A percentile compares a stretch with the other conserved stretches of the same genome.
phyloP scores from a whole-genome alignment of 2,888 invertebrate genomes.

The Drosophila nigricruria region DNA sequence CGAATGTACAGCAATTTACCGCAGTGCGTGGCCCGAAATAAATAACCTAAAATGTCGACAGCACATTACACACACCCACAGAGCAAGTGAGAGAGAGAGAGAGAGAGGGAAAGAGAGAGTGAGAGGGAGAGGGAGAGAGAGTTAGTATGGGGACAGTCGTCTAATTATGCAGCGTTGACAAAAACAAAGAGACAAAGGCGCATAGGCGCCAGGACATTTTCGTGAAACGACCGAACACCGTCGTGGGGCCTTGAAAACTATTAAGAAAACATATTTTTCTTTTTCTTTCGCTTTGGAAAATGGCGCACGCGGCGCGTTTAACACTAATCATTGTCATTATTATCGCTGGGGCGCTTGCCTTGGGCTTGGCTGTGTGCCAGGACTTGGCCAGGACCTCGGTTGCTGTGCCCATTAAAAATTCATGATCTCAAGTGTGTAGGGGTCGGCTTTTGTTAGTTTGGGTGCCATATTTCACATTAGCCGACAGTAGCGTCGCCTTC shows the following conservation, averaged over 20 bases:
- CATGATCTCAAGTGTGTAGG: slow-evolving; percentile 79
- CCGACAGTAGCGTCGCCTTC: slow-evolving; percentile 59
- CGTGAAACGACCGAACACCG: slow-evolving; percentile 7
- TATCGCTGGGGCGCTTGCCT: slow-evolving; percentile 32
- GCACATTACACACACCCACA: slow-evolving; percentile 62
- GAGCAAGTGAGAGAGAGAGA: neutral
- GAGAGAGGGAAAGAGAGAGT: neutral
- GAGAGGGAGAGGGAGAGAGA: neutral
- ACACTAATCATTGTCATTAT: slow-evolving; percentile 77
- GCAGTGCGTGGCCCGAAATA: slow-evolving; percentile 61
- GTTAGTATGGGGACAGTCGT: slow-evolving; percentile 14
- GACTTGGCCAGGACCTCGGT: slow-evolving; percentile 21
- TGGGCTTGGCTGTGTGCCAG: slow-evolving; percentile 49
- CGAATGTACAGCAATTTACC: slow-evolving; percentile 37
- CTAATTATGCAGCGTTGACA: slow-evolving; percentile 79
- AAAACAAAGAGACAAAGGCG: slow-evolving; percentile 45
- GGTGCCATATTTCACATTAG: slow-evolving; percentile 67
- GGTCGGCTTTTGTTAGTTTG: slow-evolving; percentile 50
- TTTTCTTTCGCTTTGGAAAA: slow-evolving; percentile 38
- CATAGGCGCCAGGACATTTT: slow-evolving; percentile 59
- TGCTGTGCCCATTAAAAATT: slow-evolving; percentile 70
- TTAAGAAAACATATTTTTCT: slow-evolving; percentile 75
- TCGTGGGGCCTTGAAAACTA: slow-evolving; percentile 52
- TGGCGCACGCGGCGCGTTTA: slow-evolving; percentile 66
- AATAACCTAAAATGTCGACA: slow-evolving; percentile 67